Evolutionary conservation across 2,797 vertebrate genomes (phyloP), one percentile per base, ranked within the genome.

Genomic region (Gymnopithys bicolor): DNA sequence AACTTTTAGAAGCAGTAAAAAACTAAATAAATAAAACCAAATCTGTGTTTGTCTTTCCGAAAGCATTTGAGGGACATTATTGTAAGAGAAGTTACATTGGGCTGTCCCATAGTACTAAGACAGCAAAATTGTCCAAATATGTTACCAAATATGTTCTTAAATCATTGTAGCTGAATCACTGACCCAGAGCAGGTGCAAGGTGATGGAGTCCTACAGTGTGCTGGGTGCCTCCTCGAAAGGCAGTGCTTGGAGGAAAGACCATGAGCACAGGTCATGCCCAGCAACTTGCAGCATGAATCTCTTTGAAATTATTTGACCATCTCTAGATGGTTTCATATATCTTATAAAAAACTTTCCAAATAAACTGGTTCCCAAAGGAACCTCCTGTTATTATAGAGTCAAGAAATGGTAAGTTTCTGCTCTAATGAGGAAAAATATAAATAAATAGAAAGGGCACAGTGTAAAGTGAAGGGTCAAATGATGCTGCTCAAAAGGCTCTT

Each of bases 231-330:
- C 33, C 67, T 24, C 17, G 5, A 19, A 67, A 70, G 46, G 16
- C 13, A 13, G 2, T 22, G 13, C 1, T 0, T 0, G 17, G n/a
- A 4, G 13, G 30, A 8, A 87, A 48, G 11, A 30, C 45, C 39
- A 10, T 5, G 15, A 63, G 46, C 25, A 43, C 51, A 51, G 52
- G 33, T 63, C 32, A 33, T 2, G 21, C 35, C 70, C 63, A 79
- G 88, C 24, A 68, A 10, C 32, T 60, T 66, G n/a, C 37, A 64
- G 51, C 23, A 62, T 52, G 28, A 55, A 77, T 75, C 35, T 58
- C 51, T 68, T 80, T 39, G 51, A 71, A 85, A 68, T 6, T 2
- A 62, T 66, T 8, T 27, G 8, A 51, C 8, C 24, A 30, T 55
- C 37, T 70, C 24, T 33, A 58, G 35, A 48, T 19, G 17, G 7